Percentiles rank a stretch among this genome's conserved stretches.
Conservation (phyloP, 2,888 invertebrate genomes). For the Drosophila rubida region DNA sequence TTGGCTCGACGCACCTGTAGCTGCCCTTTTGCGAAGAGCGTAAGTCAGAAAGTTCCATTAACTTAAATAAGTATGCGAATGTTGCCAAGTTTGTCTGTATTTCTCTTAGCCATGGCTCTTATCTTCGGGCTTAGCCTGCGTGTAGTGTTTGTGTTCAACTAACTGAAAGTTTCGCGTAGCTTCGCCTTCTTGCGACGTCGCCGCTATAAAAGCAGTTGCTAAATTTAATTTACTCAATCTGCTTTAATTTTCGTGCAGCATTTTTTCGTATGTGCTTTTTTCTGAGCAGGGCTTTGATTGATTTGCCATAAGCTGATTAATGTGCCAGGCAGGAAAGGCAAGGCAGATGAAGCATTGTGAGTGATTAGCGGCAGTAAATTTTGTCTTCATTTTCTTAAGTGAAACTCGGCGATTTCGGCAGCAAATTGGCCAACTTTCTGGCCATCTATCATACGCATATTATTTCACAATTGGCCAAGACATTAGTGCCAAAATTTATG, state of each 20-base stretch:
- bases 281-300: constrained; percentile 52
- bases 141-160: constrained; percentile 2
- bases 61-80: constrained; percentile 14
- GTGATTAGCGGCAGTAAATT: constrained; percentile 47
- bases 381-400: constrained; percentile 21
- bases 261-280: not conserved
- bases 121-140: constrained; percentile 13
- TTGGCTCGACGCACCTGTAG: constrained; percentile 44
- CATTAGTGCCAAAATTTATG: constrained; percentile 44
- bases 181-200: constrained; percentile 4
- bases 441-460: constrained; percentile 50
- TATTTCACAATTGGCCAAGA: constrained; percentile 42
- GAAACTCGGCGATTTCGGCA: constrained; percentile 15
- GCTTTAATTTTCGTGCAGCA: constrained; percentile 1
- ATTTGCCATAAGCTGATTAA: constrained; percentile 62
- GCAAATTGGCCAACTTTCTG: constrained; percentile 19
- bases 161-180: constrained; percentile 25
- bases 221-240: constrained; percentile 15
- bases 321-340: constrained; percentile 16
- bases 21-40: constrained; percentile 16
- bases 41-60: constrained; percentile 39
- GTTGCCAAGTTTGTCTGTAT: constrained; percentile 10
- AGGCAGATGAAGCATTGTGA: constrained; percentile 15
- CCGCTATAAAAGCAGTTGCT: constrained; percentile 1
- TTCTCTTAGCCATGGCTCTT: constrained; percentile 12